These are phyloP conservation scores for Lagodon rhomboides DNA, from an alignment of 2,797 vertebrate genomes.

Conservation along the genomic window DNA sequence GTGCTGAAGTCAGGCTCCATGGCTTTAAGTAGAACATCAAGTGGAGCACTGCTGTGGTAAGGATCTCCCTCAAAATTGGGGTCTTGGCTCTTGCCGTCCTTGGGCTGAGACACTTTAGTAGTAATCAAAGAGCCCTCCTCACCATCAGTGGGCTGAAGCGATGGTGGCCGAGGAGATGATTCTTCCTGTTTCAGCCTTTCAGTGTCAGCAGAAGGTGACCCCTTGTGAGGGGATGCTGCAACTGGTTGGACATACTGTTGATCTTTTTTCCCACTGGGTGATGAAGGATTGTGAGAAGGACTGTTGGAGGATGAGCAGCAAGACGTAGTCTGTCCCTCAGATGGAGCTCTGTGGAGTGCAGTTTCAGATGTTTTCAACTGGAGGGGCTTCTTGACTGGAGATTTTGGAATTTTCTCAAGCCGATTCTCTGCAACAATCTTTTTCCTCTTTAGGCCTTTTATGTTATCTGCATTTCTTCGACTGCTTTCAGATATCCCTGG, in stretches of 20 bases:
- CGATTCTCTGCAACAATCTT: constrained; percentile 96
- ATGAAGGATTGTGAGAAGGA: constrained; percentile 69
- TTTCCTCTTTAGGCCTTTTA: constrained; percentile 98
- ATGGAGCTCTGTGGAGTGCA: constrained; percentile 69
- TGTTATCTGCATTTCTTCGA: constrained; percentile 88
- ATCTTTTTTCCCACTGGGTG: constrained; percentile 81
- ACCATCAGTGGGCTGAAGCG: constrained; percentile 77
- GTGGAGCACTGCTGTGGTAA: constrained; percentile 89
- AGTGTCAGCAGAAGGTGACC: constrained; percentile 58
- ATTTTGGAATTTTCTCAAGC: constrained; percentile 97
- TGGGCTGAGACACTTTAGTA: constrained; percentile 68
- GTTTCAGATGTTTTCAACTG: constrained; percentile 85
- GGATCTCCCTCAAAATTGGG: constrained; percentile 83
- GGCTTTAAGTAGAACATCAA: constrained; percentile 96
- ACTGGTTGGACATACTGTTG: constrained; percentile 80
- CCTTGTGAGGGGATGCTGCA: constrained; percentile 64
- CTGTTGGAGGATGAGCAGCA: constrained; percentile 78
- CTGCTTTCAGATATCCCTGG: constrained; percentile 89
- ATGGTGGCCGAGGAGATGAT: constrained; percentile 73
- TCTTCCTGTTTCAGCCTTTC: constrained; percentile 77
- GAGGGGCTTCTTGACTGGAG: constrained; percentile 93
- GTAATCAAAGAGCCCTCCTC: constrained; percentile 68
- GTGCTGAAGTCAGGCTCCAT: constrained; percentile 98
- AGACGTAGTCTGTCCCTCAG: constrained; percentile 70
- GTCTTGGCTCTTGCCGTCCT: constrained; percentile 82